A percentile compares a stretch with the other conserved stretches of the same genome.
These are phyloP conservation scores for Trichechus manatus DNA, from an alignment of 2,113 vertebrate genomes.

Conservation along the genomic window DNA sequence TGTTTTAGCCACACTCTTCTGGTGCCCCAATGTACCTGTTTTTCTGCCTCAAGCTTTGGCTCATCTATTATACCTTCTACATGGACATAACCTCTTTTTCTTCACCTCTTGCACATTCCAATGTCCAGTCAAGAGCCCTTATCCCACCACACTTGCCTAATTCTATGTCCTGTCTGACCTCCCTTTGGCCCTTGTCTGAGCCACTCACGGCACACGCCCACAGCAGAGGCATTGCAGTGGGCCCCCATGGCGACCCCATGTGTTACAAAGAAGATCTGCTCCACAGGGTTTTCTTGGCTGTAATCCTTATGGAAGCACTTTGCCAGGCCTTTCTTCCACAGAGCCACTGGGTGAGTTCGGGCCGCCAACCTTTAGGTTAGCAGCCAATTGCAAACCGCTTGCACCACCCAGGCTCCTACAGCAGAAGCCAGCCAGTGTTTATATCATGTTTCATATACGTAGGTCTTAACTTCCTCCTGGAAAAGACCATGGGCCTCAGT, in stretches of 20 bases:
- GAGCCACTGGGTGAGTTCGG: background rate
- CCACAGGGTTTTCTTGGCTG: background rate
- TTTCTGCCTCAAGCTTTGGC: background rate
- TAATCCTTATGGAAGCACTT: background rate
- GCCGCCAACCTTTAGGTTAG: background rate
- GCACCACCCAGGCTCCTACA: background rate
- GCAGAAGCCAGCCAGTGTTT: background rate
- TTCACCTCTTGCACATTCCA: background rate
- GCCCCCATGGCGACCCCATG: background rate
- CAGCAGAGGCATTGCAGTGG: background rate
- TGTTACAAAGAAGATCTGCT: background rate
- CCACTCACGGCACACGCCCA: background rate
- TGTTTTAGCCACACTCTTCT: rapidly evolving
- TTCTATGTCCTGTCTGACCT: background rate
- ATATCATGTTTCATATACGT: background rate
- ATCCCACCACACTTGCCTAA: background rate
- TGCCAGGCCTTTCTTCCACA: background rate
- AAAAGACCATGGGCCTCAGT: background rate
- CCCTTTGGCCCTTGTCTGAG: background rate
- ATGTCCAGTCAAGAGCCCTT: background rate
- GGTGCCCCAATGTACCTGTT: rapidly evolving
- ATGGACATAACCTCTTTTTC: background rate
- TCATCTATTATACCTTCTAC: background rate
- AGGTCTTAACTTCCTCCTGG: background rate
- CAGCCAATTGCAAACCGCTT: background rate